Evolutionary conservation across 2,113 vertebrate species (phyloP).

Genomic region (Cisticola juncidis): DNA sequence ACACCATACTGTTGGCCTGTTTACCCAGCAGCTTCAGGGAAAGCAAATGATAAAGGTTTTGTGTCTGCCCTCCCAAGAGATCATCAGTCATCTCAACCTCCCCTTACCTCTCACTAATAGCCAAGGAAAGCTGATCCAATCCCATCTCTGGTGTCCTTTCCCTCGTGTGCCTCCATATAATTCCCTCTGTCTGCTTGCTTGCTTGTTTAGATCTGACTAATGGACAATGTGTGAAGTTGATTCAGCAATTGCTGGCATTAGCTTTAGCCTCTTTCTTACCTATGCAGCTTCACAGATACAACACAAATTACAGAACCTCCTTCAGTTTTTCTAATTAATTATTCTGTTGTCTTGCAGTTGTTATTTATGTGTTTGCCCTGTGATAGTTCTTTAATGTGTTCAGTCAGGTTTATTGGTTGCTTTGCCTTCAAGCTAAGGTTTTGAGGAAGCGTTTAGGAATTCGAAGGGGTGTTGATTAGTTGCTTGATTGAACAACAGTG

Average conservation of each 20-base stretch:
- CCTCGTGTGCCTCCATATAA: rapidly evolving
- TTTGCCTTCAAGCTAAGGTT: background rate
- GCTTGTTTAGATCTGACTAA: background rate
- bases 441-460: background rate
- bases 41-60: background rate
- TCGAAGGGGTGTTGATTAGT: background rate
- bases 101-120: background rate
- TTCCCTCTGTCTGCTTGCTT: background rate
- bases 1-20: background rate
- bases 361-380: background rate
- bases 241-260: background rate
- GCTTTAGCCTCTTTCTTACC: background rate
- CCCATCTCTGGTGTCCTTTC: background rate
- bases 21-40: background rate
- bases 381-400: background rate
- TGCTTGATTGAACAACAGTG: background rate
- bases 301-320: background rate
- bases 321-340: background rate
- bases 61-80: background rate
- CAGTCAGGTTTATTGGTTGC: background rate
- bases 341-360: background rate
- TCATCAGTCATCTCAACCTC: background rate
- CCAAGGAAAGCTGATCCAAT: background rate
- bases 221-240: background rate
- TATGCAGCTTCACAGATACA: background rate